Evolutionary conservation across 2,888 invertebrate species (phyloP), one percentile per base, ranked within the genome.

Genomic region (Caenorhabditis sp.): DNA sequence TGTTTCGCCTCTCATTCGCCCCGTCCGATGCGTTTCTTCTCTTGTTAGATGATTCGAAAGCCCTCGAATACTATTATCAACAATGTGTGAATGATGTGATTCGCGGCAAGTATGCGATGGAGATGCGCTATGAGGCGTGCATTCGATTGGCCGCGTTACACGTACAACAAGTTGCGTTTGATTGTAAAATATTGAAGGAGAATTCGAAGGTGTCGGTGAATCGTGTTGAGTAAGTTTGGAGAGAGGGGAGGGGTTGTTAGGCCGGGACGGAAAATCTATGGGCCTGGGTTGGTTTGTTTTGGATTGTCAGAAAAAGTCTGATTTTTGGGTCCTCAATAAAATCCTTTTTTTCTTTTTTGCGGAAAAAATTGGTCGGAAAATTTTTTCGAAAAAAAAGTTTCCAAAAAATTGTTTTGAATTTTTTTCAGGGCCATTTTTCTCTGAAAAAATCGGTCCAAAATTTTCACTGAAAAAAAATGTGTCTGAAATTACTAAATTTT

Each of bases 41-140:
- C 59, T 93, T 94, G 0, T 93, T 93, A 88, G 91, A 91, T 79
- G 95, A 95, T 90, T 91, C 93, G 17, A 92, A 93, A 23, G 93
- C 94, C 0, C 91, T 95, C 84, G 95, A 95, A 89, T 82, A 82
- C 60, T 78, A 77, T 63, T 82, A 85, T 70, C 86, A 88, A n/a
- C 89, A 91, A 90, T 94, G 95, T 89, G 94, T 95, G 88, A 95
- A 95, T 88, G 95, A 95, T 89, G 94, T 95, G 17, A 93, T 94
- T 0, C 93, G 94, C 87, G 95, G 95, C 86, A 89, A 95, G 71
- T 95, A 94, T 88, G 93, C 94, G 0, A 94, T 94, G 0, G 95
- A 95, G 87, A 91, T 95, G 81, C 92, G 93, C 68, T 93, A 94
- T 53, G 95, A 95, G 83, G 92, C 93, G 23, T 94, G 94, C 24